A percentile compares a stretch with the other conserved stretches of the same genome.
These are phyloP conservation scores for Euproctis similis DNA, from an alignment of 2,888 invertebrate species.

Conservation along the genomic window DNA sequence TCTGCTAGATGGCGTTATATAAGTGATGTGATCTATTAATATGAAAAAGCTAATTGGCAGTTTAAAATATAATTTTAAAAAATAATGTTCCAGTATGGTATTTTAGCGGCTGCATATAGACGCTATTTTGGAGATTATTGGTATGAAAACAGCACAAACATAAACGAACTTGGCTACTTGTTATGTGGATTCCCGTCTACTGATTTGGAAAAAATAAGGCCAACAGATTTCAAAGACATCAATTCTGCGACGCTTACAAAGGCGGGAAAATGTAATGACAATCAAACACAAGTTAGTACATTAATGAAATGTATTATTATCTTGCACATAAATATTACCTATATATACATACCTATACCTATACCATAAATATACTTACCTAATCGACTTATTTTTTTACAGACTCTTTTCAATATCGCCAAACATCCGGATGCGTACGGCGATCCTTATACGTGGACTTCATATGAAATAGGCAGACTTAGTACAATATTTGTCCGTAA, in stretches of 20 bases:
- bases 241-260: conserved; percentile 42
- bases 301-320: too few species aligned
- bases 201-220: conserved; percentile 47
- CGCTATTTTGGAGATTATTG: conserved; percentile 53
- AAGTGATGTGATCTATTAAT: too few species aligned
- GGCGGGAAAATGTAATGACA: conserved; percentile 38
- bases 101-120: conserved; percentile 54
- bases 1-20: too few species aligned
- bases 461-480: conserved; percentile 51
- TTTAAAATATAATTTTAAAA: background rate
- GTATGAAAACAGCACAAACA: conserved; percentile 42
- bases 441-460: conserved; percentile 57
- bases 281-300: conserved; percentile 47
- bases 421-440: conserved; percentile 51
- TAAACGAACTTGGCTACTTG: conserved; percentile 57
- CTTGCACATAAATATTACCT: too few species aligned
- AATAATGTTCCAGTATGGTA: conserved; percentile 40
- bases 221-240: conserved; percentile 44
- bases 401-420: conserved; percentile 58
- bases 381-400: conserved; percentile 20
- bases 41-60: background rate
- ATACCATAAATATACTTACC: too few species aligned
- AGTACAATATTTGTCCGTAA: conserved; percentile 48
- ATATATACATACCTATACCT: background rate
- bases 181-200: conserved; percentile 56